Conservation (phyloP, 2,797 vertebrate genomes). For the Pipistrellus pygmaeus region DNA sequence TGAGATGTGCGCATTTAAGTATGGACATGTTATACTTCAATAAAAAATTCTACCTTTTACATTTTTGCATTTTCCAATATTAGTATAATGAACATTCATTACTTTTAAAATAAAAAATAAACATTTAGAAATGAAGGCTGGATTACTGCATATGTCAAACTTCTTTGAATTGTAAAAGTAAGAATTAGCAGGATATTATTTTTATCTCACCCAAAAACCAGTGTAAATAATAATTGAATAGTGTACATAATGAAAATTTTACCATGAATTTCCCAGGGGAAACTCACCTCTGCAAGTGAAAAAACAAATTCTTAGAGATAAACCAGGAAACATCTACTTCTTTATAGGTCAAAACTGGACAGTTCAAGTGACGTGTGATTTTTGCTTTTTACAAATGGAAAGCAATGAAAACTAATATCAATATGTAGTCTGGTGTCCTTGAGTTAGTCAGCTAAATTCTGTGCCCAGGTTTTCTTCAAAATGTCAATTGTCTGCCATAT, state of each 20-base stretch:
- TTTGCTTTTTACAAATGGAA: slow-evolving; percentile 55
- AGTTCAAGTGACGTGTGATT: not conserved
- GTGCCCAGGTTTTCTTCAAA: not conserved
- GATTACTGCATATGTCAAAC: slow-evolving; percentile 84
- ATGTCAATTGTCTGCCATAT: not conserved
- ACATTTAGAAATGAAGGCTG: slow-evolving; percentile 77
- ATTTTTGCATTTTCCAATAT: slow-evolving; percentile 70
- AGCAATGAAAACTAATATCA: not conserved
- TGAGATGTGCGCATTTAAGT: slow-evolving; percentile 29
- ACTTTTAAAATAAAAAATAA: slow-evolving; percentile 83
- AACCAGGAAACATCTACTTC: slow-evolving; percentile 39
- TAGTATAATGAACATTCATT: slow-evolving; percentile 81
- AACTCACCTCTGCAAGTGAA: slow-evolving; percentile 65
- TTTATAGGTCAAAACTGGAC: slow-evolving; percentile 36
- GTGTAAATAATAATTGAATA: slow-evolving; percentile 81
- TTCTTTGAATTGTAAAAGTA: slow-evolving; percentile 83
- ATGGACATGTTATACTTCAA: slow-evolving; percentile 58
- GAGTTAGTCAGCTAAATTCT: slow-evolving; percentile 5
- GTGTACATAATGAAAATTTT: slow-evolving; percentile 76
- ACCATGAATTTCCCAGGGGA: slow-evolving; percentile 64
- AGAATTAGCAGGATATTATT: slow-evolving; percentile 84
- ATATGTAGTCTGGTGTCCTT: slow-evolving; percentile 29
- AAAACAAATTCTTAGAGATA: slow-evolving; percentile 65
- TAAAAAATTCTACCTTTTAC: slow-evolving; percentile 71
- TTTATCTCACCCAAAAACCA: slow-evolving; percentile 78